Base-by-base conservation (phyloP, 2,797 vertebrate genomes). In the Centroberyx gerrardi region DNA sequence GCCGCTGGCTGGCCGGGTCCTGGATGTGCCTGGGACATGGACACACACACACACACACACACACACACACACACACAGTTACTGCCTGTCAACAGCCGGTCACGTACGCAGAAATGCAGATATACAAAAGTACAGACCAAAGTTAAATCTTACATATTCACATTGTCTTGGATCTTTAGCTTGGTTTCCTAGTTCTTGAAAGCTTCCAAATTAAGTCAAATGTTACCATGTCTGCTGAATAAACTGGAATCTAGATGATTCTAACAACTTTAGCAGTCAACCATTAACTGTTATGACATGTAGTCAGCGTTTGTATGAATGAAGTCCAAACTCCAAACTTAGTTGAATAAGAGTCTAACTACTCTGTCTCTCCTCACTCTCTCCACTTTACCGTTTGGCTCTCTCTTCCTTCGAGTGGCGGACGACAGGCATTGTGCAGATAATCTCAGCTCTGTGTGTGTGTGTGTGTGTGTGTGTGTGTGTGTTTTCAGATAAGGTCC, bases 1-100 rank as follows among this genome's bases (percentile, higher is more conserved):
- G 93, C 28, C 95, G 88, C 90, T 96, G 96, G 79, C 96, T 96
- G 64, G 94, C 94, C 0, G 96, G 96, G 79, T 96, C 96, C 85
- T 96, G 96, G 78, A 96, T 96, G 79, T 96, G 96, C 96, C 96
- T 96, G 82, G 2, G 4, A 78, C 71, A 75, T 7, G 5, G 2
- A 74, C 9, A 78, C 28, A 59, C 1, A 80, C 61, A 65, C 44
- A 72, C 17, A 4, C 2, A 72, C 14, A 42, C n/a, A 33, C 48
- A 65, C 61, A 74, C 40, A 22, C 38, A 56, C 64, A 55, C 33
- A 56, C 18, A 51, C 7, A 51, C 5, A 3, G 51, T 17, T 1
- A 2, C 14, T 15, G 9, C 44, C 28, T n/a, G 22, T 10, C 4
- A 17, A 27, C 2, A 22, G 31, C 8, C 46, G 12, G 13, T 52